Evolutionary conservation across 2,888 invertebrate genomes (phyloP), one percentile per base, ranked within the genome.

Genomic region (Drosophila neoperkinsi): DNA sequence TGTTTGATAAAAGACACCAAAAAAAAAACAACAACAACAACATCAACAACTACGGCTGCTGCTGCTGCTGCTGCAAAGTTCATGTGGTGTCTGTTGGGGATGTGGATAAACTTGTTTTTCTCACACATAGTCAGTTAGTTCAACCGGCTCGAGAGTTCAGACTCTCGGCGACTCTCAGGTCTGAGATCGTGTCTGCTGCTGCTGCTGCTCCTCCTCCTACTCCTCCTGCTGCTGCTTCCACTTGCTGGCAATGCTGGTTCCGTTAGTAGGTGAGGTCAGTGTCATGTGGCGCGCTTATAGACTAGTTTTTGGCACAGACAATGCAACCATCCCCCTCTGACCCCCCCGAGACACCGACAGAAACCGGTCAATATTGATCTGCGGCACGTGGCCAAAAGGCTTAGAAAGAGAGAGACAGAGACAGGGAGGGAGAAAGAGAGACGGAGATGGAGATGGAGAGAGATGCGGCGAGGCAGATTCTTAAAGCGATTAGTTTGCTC

Each of bases 241-340:
- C 72, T 69, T 67, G 60, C 53, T 53, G 67, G 60, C 67, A 58
- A 49, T 69, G 84, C 71, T 79, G 85, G 75, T 84, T 83, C 88
- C 82, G 84, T 82, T 90, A 89, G 91, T 91, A 92, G 91, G 92
- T 91, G 92, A 91, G 91, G 91, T 91, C 91, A 91, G 91, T 92
- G 83, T 81, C 88, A 90, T 90, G 87, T 83, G 81, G 87, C 81
- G 88, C 66, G 88, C 86, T 77, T 77, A 71, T 90, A 82, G 91
- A 87, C 87, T 87, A 87, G 91, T 89, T 87, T 80, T 81, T 74
- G 79, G 79, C 79, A 78, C 74, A 80, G 64, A 66, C 71, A 71
- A 71, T 38, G 58, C 64, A 62, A 28, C 58, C 33, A 53, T 25
- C 46, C 30, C 41, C 31, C 30, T 43, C 10, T 16, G 16, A 16